Evolutionary conservation across 2,113 vertebrate species (phyloP), one percentile per base, ranked within the genome.

Genomic region (Bos javanicus): DNA sequence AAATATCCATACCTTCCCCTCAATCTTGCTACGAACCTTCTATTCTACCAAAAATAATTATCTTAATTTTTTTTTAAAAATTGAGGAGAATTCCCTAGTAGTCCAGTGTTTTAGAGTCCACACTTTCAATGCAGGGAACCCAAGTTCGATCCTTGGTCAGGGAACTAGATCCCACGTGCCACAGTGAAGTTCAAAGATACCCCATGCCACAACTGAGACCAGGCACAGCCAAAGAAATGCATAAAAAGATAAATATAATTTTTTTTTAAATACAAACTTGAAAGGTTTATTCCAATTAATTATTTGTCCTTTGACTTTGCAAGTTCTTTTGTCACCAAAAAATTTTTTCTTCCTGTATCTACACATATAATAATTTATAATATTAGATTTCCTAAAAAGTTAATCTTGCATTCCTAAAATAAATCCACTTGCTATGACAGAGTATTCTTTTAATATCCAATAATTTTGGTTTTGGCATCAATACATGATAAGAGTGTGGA

Each of bases 391-490:
- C 9, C 56, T 91, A 85, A 88, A 52, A 91, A 84, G 57, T 87
- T 78, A 64, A 67, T 11, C 15, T 87, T 87, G 0, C 21, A 87
- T 87, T 88, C 30, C 33, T 93, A 25, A 95, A 93, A 93, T 87
- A 87, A 95, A 78, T 87, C 1, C 17, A 76, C 86, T 85, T 92
- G 17, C 39, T 76, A 59, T 60, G 48, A 82, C 19, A 88, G 16
- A 60, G 7, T 36, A 91, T 85, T 87, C 28, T 96, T 57, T 90
- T 81, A 52, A 48, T 1, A 54, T 50, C 50, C 3, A 89, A 93
- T 87, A 94, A 81, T 50, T 97, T 93, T 92, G 78, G 26, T 57
- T 92, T 96, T 52, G 89, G n/a, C 33, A 85, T 48, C 56, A 93
- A 87, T 76, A 87, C 2, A 85, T 25, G 60, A 56, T 30, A 96